Evolutionary conservation across 2,113 vertebrate species (phyloP).

Genomic region (Glareola pratincola): DNA sequence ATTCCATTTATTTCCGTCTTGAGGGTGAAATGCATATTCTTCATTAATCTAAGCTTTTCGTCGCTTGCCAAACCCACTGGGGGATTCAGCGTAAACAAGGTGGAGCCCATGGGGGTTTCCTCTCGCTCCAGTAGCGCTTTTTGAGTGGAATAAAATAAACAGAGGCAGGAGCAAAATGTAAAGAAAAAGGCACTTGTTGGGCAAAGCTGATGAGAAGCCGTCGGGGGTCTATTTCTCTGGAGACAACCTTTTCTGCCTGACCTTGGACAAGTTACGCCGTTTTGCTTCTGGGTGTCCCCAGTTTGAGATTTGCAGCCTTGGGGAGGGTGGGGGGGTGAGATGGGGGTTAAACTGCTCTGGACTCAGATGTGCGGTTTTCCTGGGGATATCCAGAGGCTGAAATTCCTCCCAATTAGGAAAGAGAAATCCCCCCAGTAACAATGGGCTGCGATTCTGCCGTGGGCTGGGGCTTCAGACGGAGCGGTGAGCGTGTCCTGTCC

Average conservation of each 20-base stretch:
- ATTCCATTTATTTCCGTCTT: background rate
- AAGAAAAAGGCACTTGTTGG: background rate
- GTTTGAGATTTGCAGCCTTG: background rate
- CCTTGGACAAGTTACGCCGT: rapidly evolving
- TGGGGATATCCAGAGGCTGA: background rate
- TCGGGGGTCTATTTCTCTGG: background rate
- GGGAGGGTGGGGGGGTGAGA: background rate
- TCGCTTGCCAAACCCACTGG: rapidly evolving
- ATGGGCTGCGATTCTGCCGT: rapidly evolving
- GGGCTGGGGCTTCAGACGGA: background rate
- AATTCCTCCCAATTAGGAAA: background rate
- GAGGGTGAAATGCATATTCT: background rate
- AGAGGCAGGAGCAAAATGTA: background rate
- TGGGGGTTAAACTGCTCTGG: background rate
- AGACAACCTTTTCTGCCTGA: background rate
- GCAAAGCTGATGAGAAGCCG: background rate
- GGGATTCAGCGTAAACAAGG: background rate
- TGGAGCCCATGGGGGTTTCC: background rate
- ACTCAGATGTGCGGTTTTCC: background rate
- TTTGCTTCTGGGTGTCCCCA: background rate
- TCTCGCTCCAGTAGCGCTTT: background rate
- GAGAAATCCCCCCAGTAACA: background rate
- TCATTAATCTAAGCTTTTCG: background rate
- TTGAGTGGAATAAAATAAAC: background rate
- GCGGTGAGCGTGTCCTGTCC: background rate